Percentiles rank a stretch among this genome's conserved stretches.
phyloP scores from a whole-genome alignment of 2,113 vertebrate species.

The Lophochroa leadbeateri region DNA sequence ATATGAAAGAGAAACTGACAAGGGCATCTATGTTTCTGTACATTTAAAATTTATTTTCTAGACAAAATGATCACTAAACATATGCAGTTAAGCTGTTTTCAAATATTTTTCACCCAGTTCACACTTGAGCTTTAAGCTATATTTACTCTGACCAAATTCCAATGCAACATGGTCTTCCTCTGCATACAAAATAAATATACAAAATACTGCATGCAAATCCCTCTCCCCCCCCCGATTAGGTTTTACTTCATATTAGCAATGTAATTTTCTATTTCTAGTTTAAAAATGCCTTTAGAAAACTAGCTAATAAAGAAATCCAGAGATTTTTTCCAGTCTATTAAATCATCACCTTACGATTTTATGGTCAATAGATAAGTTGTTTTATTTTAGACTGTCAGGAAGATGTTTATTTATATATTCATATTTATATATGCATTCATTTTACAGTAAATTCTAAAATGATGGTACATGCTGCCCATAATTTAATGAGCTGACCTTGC shows the following conservation, averaged over 20 bases:
- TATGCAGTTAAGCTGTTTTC: neutral
- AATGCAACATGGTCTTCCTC: neutral
- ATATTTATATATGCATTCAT: neutral
- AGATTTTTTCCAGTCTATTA: neutral
- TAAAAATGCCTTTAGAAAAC: neutral
- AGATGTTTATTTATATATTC: conserved; percentile 2
- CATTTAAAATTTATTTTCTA: neutral
- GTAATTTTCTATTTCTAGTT: neutral
- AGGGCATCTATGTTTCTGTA: neutral
- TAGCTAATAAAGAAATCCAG: conserved; percentile 1
- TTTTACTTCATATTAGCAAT: neutral
- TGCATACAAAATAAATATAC: neutral
- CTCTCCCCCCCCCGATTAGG: rapidly evolving
- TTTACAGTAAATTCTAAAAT: conserved; percentile 18
- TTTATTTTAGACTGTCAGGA: conserved; percentile 33
- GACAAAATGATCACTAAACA: neutral
- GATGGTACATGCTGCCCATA: neutral
- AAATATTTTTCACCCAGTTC: neutral
- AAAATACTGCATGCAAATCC: neutral
- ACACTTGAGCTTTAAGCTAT: neutral
- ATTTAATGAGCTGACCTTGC: neutral
- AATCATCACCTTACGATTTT: conserved; percentile 1
- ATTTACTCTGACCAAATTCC: neutral
- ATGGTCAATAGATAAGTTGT: conserved; percentile 21
- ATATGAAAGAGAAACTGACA: neutral